Conservation (phyloP, 2,888 invertebrate species). For the Polylopha cassiicola region DNA sequence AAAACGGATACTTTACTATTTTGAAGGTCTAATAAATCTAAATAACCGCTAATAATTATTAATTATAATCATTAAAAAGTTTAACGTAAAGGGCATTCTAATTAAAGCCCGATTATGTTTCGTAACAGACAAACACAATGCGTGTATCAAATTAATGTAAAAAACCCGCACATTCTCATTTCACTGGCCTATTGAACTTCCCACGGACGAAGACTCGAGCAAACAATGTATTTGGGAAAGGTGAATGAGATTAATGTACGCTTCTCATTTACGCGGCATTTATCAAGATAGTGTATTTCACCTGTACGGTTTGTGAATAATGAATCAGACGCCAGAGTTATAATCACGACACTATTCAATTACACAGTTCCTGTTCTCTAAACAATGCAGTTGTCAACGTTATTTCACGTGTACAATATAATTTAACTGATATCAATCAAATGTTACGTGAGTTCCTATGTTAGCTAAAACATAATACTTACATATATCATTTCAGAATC, state of each 20-base stretch:
- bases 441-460: no score
- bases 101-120: constrained; percentile 44
- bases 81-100: constrained; percentile 39
- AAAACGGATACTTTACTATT: no score
- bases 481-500: no score
- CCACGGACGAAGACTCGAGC: constrained; percentile 43
- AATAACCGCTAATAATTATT: constrained; percentile 3
- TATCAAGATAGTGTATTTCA: constrained; percentile 34
- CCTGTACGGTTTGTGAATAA: constrained; percentile 11
- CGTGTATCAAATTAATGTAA: constrained; percentile 31
- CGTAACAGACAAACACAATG: constrained; percentile 38
- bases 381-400: constrained; percentile 1
- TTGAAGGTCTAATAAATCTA: no score
- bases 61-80: constrained; percentile 25
- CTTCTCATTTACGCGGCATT: constrained; percentile 38
- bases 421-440: no score
- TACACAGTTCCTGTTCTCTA: constrained; percentile 10
- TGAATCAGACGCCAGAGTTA: constrained; percentile 14
- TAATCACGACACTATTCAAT: constrained; percentile 19
- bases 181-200: constrained; percentile 41
- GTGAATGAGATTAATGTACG: constrained; percentile 44
- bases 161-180: constrained; percentile 38
- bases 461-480: no score
- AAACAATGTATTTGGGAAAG: constrained; percentile 56
- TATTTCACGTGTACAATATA: no score